These are phyloP conservation scores for Deroplatys truncata DNA, from an alignment of 2,888 invertebrate genomes.

Conservation along the genomic window DNA sequence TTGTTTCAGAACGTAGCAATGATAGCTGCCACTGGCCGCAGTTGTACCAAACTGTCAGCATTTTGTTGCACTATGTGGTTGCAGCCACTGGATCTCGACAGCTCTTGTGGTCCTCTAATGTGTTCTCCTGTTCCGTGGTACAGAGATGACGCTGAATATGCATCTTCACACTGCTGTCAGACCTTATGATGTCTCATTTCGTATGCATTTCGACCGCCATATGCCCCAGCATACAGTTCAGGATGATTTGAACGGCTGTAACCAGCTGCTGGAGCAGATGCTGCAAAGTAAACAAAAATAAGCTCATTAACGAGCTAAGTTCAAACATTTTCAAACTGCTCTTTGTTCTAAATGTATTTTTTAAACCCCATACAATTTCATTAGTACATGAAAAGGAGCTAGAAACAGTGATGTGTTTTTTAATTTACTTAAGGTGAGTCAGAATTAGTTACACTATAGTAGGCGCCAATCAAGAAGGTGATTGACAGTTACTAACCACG, in stretches of 20 bases:
- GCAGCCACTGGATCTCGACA: not conserved
- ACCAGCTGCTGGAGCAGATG: slow-evolving; percentile 47
- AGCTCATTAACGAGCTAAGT: too few relatives aligned
- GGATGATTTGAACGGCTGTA: slow-evolving; percentile 50
- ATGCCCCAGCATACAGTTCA: slow-evolving; percentile 70
- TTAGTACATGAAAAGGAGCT: too few relatives aligned
- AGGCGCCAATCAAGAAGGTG: too few relatives aligned
- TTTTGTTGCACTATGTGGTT: not conserved
- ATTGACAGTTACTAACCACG: too few relatives aligned
- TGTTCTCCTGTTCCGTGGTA: not conserved
- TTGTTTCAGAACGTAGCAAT: slow-evolving; percentile 17
- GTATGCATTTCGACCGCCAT: slow-evolving; percentile 59
- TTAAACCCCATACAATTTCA: too few relatives aligned
- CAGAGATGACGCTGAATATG: not conserved
- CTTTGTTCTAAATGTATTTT: too few relatives aligned
- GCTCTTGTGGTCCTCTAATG: not conserved
- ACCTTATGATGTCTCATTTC: slow-evolving; percentile 75
- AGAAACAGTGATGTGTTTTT: too few relatives aligned
- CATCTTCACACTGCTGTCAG: slow-evolving; percentile 45
- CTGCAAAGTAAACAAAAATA: not conserved
- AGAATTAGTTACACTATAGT: too few relatives aligned
- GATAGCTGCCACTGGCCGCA: slow-evolving; percentile 19
- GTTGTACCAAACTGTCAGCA: slow-evolving; percentile 8
- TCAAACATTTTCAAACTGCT: too few relatives aligned
- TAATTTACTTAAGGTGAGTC: too few relatives aligned